Evolutionary conservation across 2,797 vertebrate genomes (phyloP).

Genomic region (Holocentrus rufus): DNA sequence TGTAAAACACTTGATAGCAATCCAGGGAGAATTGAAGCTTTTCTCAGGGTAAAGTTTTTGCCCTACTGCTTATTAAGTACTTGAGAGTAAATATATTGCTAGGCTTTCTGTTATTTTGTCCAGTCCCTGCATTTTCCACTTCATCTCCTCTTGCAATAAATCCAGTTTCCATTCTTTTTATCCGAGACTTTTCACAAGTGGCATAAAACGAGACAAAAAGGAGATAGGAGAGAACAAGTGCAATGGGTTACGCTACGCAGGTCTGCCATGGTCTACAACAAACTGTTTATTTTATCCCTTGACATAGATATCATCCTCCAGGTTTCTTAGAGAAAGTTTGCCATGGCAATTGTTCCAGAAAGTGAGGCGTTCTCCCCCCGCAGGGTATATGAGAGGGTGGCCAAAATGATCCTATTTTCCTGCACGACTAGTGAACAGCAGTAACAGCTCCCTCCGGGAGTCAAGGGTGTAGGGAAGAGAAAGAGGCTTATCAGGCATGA

Average conservation of each 20-base stretch:
- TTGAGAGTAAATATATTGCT: conserved; percentile 43
- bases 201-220: conserved; percentile 46
- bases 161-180: conserved; percentile 46
- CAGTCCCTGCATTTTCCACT: conserved; percentile 20
- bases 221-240: conserved; percentile 52
- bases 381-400: conserved; percentile 62
- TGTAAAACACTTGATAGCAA: conserved; percentile 38
- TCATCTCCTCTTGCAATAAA: conserved; percentile 55
- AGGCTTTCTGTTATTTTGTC: conserved; percentile 31
- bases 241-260: conserved; percentile 48
- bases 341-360: conserved; percentile 60
- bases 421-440: conserved; percentile 70
- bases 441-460: conserved; percentile 78
- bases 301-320: conserved; percentile 65
- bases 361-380: conserved; percentile 51
- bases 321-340: conserved; percentile 60
- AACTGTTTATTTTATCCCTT: conserved; percentile 69
- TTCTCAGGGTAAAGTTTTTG: conserved; percentile 51
- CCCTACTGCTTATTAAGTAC: conserved; percentile 34
- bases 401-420: conserved; percentile 78
- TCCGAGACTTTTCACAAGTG: conserved; percentile 53
- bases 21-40: conserved; percentile 52
- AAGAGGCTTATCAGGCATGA: conserved; percentile 72
- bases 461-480: conserved; percentile 51
- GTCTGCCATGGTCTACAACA: conserved; percentile 59